These are phyloP conservation scores for Zelostemma sp. DNA, from an alignment of 1,140 invertebrate genomes.

Conservation along the genomic window DNA sequence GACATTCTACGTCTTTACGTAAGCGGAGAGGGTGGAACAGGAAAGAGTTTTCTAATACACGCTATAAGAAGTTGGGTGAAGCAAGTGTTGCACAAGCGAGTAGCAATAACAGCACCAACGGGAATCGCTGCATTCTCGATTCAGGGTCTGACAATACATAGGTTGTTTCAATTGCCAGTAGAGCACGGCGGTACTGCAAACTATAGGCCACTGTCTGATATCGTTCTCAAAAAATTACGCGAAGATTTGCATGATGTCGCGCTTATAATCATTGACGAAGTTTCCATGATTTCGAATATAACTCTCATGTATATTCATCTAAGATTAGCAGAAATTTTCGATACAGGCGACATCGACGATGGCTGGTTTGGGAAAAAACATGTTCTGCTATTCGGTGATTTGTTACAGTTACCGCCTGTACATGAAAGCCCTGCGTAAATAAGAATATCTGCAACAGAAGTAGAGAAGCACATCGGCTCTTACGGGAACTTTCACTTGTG, in stretches of 20 bases:
- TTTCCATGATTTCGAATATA: conserved; percentile 54
- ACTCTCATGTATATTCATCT: conserved; percentile 29
- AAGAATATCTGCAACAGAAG: no score
- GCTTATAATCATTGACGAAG: conserved; percentile 50
- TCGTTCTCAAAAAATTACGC: conserved; percentile 44
- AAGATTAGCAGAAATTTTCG: conserved; percentile 35
- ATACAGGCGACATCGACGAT: conserved; percentile 28
- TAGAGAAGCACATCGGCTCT: conserved; percentile 34
- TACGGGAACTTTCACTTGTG: no score
- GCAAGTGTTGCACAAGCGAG: no score
- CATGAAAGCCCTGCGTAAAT: conserved; percentile 36
- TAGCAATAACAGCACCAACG: no score
- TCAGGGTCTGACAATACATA: conserved; percentile 19
- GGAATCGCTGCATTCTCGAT: no score
- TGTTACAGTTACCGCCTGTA: conserved; percentile 53
- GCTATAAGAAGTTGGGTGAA: no score
- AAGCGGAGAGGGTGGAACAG: no score
- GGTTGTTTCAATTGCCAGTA: conserved; percentile 47
- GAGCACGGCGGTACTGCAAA: conserved; percentile 24
- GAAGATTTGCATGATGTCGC: conserved; percentile 41
- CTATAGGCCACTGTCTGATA: conserved; percentile 40
- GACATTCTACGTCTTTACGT: no score
- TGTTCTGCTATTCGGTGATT: conserved; percentile 46
- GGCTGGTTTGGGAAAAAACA: conserved; percentile 39
- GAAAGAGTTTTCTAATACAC: no score